Evolutionary conservation across 2,797 vertebrate species (phyloP).

Genomic region (Phrynocephalus vlangalii): DNA sequence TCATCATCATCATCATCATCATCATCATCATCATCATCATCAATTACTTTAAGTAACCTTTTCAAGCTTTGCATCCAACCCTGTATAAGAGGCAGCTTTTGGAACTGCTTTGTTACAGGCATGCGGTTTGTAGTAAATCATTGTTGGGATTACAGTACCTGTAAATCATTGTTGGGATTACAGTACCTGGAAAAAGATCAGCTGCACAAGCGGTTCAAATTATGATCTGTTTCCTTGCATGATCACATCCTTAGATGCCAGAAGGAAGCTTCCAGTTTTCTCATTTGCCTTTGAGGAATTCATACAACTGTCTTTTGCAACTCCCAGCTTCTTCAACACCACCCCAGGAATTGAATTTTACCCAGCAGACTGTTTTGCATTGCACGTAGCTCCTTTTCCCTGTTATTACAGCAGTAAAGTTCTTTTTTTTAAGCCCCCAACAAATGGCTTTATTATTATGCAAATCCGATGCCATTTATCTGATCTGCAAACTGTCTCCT

Average conservation of each 20-base stretch:
- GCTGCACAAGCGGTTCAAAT: too few species aligned
- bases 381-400: not conserved
- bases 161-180: too few species aligned
- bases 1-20: too few species aligned
- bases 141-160: too few species aligned
- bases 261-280: not conserved
- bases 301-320: not conserved
- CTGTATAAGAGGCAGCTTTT: too few species aligned
- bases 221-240: too few species aligned
- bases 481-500: not conserved
- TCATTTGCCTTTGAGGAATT: not conserved
- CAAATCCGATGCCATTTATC: constrained; percentile 18
- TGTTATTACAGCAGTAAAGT: not conserved
- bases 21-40: too few species aligned
- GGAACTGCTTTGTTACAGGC: too few species aligned
- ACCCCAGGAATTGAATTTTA: not conserved
- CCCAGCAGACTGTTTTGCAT: not conserved
- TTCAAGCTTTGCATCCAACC: too few species aligned
- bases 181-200: too few species aligned
- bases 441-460: constrained; percentile 12
- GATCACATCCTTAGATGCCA: not conserved
- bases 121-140: too few species aligned
- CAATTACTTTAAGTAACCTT: too few species aligned
- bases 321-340: not conserved
- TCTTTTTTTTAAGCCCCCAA: not conserved